These are phyloP conservation scores for Anaspis maculata DNA, from an alignment of 2,888 invertebrate genomes.

Conservation along the genomic window DNA sequence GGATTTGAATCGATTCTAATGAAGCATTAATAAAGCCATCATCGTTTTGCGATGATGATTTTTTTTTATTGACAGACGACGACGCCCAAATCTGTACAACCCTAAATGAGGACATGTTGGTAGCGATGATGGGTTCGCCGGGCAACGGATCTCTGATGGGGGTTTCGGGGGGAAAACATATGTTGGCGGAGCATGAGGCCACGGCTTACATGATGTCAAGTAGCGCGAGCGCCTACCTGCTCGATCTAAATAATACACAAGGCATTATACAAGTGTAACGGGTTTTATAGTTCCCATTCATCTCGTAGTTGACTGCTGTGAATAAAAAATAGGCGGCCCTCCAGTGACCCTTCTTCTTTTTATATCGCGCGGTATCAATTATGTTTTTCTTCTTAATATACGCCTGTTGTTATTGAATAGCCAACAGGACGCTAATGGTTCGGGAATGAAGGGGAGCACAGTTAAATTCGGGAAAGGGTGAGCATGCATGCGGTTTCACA, in stretches of 20 bases:
- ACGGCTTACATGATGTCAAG: slow-evolving; percentile 13
- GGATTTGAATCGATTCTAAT: no score
- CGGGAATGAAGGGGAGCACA: no score
- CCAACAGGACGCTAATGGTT: slow-evolving; percentile 7
- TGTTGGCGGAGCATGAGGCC: slow-evolving; percentile 10
- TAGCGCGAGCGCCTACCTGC: slow-evolving; percentile 14
- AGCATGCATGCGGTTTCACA: no score
- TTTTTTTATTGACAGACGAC: no score
- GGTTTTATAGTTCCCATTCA: slow-evolving; percentile 30
- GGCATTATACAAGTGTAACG: slow-evolving; percentile 17
- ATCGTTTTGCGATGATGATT: no score
- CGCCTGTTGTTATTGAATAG: slow-evolving; percentile 15
- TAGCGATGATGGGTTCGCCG: no score
- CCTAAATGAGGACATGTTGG: no score
- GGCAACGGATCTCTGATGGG: no score
- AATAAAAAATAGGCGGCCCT: slow-evolving; percentile 20
- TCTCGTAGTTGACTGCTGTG: slow-evolving; percentile 25
- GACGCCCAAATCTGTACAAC: no score
- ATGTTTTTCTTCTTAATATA: slow-evolving; percentile 14
- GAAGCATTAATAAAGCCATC: no score
- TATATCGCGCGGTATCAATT: slow-evolving; percentile 19
- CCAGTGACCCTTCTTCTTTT: slow-evolving; percentile 18
- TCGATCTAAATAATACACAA: slow-evolving; percentile 15
- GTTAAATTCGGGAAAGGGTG: no score
- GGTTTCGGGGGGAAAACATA: no score